Percentiles rank a stretch among this genome's conserved stretches.
Evolutionary conservation across 1,140 invertebrate species (phyloP).

Genomic region (Drosophila setifemur): DNA sequence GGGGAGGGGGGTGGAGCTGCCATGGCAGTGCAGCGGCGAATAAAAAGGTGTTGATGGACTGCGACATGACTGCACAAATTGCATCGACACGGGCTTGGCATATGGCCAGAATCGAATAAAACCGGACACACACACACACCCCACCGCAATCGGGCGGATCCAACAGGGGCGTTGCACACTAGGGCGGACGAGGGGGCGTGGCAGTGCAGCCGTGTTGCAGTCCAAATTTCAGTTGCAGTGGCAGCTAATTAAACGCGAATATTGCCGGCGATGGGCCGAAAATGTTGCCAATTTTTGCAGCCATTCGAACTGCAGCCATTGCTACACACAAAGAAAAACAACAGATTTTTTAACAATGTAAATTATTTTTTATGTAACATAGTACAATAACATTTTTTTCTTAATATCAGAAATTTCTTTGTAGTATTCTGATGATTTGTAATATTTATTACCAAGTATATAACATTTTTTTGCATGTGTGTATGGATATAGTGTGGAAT

Average conservation of each 20-base stretch:
- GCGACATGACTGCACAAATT: conserved; percentile 74
- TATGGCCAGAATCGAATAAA: conserved; percentile 50
- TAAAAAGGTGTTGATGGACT: conserved; percentile 77
- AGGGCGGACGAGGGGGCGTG: not conserved
- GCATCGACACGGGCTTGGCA: conserved; percentile 59
- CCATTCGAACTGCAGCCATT: not conserved
- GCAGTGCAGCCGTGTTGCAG: not conserved
- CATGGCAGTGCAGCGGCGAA: conserved; percentile 25
- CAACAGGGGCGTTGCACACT: not conserved
- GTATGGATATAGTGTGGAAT: no score
- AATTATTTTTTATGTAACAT: no score
- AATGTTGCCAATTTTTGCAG: conserved; percentile 48
- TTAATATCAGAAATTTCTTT: no score
- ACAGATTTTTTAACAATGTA: no score
- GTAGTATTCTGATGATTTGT: no score
- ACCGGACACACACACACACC: not conserved
- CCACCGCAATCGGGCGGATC: not conserved
- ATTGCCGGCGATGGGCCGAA: conserved; percentile 40
- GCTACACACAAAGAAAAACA: not conserved
- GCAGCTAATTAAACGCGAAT: conserved; percentile 75
- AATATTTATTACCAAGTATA: no score
- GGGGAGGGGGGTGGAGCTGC: no score
- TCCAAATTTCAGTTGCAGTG: conserved; percentile 31
- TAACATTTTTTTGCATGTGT: no score
- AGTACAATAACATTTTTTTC: no score